These are phyloP conservation scores for Pseudochaenichthys georgianus DNA, from an alignment of 2,797 vertebrate genomes.

Conservation along the genomic window DNA sequence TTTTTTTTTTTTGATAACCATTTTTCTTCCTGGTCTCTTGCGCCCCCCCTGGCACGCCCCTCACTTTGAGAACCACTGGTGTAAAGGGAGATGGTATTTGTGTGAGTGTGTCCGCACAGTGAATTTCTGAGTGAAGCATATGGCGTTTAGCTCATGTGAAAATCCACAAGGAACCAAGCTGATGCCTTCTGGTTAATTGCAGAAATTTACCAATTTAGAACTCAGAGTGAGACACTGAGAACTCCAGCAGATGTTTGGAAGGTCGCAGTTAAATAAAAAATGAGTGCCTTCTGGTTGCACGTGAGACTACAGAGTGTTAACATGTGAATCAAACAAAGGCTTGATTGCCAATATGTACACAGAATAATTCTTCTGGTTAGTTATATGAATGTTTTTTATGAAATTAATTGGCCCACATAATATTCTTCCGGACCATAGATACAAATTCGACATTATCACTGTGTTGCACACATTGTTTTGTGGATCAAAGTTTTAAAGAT, in stretches of 20 bases:
- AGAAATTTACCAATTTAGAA: slow-evolving; percentile 74
- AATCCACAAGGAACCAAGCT: slow-evolving; percentile 71
- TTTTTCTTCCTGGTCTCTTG: no score
- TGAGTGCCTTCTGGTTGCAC: slow-evolving; percentile 29
- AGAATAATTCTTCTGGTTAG: not conserved
- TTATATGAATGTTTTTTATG: not conserved
- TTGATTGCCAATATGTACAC: slow-evolving; percentile 9
- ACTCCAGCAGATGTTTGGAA: slow-evolving; percentile 67
- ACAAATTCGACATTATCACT: no score
- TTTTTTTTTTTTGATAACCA: no score
- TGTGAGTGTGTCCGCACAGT: slow-evolving; percentile 35
- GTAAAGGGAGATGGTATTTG: slow-evolving; percentile 32
- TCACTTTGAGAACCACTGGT: not conserved
- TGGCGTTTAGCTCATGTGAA: slow-evolving; percentile 67
- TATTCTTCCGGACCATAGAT: not conserved
- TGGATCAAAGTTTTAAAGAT: no score
- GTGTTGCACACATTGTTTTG: no score
- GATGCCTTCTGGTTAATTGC: slow-evolving; percentile 79
- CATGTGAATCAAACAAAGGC: slow-evolving; percentile 23
- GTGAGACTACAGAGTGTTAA: slow-evolving; percentile 31
- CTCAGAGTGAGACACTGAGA: slow-evolving; percentile 66
- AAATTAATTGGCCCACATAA: not conserved
- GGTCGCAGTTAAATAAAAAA: slow-evolving; percentile 47
- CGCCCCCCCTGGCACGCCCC: no score
- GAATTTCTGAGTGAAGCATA: slow-evolving; percentile 72